A percentile compares a stretch with the other conserved stretches of the same genome.
phyloP scores from a whole-genome alignment of 2,113 vertebrate species.

The Tragelaphus imberbis region DNA sequence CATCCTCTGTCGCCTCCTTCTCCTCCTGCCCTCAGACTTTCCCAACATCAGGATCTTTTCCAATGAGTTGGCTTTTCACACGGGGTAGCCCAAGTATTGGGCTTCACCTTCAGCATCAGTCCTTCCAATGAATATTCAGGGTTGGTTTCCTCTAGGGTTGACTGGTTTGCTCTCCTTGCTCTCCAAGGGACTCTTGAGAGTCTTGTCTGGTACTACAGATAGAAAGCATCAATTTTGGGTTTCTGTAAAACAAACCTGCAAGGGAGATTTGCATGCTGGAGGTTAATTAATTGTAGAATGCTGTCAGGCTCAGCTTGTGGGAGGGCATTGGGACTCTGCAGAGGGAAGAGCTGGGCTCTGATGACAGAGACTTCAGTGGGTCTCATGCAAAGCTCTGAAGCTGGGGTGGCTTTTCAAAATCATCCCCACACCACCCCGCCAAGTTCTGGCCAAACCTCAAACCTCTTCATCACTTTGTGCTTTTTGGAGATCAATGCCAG shows the following conservation, averaged over 20 bases:
- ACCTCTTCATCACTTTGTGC: not conserved
- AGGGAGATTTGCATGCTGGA: not conserved
- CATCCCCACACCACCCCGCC: not conserved
- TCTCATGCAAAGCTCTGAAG: not conserved
- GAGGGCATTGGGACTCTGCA: not conserved
- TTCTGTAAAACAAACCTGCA: not conserved
- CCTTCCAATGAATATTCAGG: too few species aligned
- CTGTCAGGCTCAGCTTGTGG: not conserved
- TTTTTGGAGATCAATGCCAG: not conserved
- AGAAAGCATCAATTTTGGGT: not conserved
- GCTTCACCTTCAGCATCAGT: too few species aligned
- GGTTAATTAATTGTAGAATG: not conserved
- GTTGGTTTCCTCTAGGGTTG: not conserved
- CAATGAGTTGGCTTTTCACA: too few species aligned
- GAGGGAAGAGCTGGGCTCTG: not conserved
- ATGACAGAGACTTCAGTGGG: not conserved
- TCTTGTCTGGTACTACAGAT: not conserved
- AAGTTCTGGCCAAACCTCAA: not conserved
- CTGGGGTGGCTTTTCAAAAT: not conserved
- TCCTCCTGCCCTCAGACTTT: too few species aligned
- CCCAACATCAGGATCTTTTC: too few species aligned
- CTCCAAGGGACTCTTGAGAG: not conserved
- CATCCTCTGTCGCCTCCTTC: not conserved
- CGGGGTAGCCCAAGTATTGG: too few species aligned
- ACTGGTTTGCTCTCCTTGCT: not conserved